Evolutionary conservation across 2,797 vertebrate genomes (phyloP), one percentile per base, ranked within the genome.

Genomic region (Tiaroga cobitis): DNA sequence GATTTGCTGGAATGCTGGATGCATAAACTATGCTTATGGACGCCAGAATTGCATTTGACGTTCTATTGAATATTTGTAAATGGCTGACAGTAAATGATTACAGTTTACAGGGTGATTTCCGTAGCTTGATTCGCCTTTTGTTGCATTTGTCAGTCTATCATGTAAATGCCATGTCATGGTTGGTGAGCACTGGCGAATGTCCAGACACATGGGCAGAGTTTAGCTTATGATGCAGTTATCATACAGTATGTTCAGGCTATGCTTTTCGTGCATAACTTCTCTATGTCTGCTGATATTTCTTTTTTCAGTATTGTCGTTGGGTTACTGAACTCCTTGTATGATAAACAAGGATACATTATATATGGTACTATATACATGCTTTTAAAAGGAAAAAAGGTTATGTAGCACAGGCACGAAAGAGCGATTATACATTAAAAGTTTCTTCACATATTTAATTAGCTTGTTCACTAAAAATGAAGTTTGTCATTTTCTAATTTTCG

Each of bases 111-210:
- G 0, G 10, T 49, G 7, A 34, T 49, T 65, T 32, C 3, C 0
- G 0, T 2, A 4, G 0, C 0, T 19, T 18, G 2, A n/a, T 18
- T 82, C 1, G 8, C 0, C 4, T 46, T 54, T 68, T 49, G n/a
- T 69, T 54, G 77, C 26, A 32, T 69, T 79, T 78, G 0, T 34
- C 4, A 24, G 29, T 26, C 24, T 26, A 39, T 24, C 1, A 18
- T 51, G 51, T 70, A 85, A 81, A 79, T 84, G 89, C 77, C 41
- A 43, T 29, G 87, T 89, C 89, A 85, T 73, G 59, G 68, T 80
- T 73, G 59, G 68, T 80, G n/a, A 18, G 26, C 39, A 19, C 8
- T 77, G 75, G 85, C 82, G 7, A n/a, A 59, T 75, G 34, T 80
- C 74, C 81, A 79, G 76, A 80, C 75, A 29, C 59, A 32, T 79